A percentile compares a stretch with the other conserved stretches of the same genome.
These are phyloP conservation scores for Scytalopus superciliaris DNA, from an alignment of 2,113 vertebrate species.

Conservation along the genomic window DNA sequence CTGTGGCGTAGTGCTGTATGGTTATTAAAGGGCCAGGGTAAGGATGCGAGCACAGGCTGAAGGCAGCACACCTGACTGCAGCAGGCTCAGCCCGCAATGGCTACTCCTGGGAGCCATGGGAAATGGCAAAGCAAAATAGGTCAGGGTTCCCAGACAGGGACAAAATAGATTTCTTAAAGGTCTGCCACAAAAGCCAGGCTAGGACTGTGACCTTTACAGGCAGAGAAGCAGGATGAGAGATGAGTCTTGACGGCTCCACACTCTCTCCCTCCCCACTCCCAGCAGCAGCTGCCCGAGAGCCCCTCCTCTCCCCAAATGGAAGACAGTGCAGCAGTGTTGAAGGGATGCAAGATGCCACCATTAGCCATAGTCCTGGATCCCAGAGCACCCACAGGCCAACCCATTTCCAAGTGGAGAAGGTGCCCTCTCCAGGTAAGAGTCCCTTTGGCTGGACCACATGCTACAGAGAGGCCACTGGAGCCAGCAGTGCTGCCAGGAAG, in stretches of 20 bases:
- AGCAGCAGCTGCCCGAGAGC: neutral
- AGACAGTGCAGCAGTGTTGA: neutral
- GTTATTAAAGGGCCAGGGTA: neutral
- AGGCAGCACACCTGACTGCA: neutral
- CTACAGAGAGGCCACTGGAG: neutral
- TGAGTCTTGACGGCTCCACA: neutral
- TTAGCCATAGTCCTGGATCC: neutral
- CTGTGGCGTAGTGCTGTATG: neutral
- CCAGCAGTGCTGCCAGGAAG: neutral
- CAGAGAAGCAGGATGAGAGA: neutral
- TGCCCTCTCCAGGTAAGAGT: neutral
- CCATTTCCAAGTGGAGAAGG: neutral
- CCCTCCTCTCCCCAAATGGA: neutral
- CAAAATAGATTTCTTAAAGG: conserved; percentile 50
- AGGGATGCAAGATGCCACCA: neutral
- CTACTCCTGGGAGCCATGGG: neutral
- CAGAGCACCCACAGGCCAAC: neutral
- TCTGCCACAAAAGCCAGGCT: conserved; percentile 34
- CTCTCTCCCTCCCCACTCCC: neutral
- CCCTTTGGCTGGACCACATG: neutral
- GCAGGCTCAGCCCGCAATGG: neutral
- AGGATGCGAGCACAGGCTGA: neutral
- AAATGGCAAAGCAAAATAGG: conserved; percentile 52
- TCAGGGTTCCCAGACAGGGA: conserved; percentile 43
- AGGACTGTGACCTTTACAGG: conserved; percentile 59